phyloP scores from a whole-genome alignment of 2,113 vertebrate genomes.

The Pampusana beccarii region DNA sequence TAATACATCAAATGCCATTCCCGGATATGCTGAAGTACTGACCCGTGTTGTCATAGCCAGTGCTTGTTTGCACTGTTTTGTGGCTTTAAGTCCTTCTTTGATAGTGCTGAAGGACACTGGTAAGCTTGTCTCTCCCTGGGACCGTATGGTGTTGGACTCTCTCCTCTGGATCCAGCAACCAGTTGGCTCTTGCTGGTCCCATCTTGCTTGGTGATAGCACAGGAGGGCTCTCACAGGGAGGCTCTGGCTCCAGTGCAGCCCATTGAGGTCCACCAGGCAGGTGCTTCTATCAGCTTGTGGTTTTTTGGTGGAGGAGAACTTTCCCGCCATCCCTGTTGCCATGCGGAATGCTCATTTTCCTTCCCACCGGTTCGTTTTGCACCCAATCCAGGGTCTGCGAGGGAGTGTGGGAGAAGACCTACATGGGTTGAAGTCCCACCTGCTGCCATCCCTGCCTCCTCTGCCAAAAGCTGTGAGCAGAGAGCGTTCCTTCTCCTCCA shows the following conservation, averaged over 20 bases:
- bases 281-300: neutral
- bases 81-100: neutral
- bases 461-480: neutral
- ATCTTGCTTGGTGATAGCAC: accelerated
- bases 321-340: neutral
- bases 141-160: neutral
- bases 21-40: neutral
- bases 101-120: neutral
- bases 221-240: neutral
- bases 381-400: neutral
- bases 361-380: neutral
- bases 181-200: neutral
- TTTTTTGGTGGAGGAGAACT: neutral
- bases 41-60: neutral
- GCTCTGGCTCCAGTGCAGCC: neutral
- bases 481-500: neutral
- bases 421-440: neutral
- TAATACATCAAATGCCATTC: neutral
- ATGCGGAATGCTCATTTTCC: neutral
- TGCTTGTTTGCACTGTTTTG: neutral
- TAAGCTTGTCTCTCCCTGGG: neutral
- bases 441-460: neutral
- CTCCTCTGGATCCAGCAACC: neutral
- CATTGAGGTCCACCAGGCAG: neutral
- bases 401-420: neutral